Conservation (phyloP, 2,888 invertebrate species). For the Pachliopta kotzebuea region DNA sequence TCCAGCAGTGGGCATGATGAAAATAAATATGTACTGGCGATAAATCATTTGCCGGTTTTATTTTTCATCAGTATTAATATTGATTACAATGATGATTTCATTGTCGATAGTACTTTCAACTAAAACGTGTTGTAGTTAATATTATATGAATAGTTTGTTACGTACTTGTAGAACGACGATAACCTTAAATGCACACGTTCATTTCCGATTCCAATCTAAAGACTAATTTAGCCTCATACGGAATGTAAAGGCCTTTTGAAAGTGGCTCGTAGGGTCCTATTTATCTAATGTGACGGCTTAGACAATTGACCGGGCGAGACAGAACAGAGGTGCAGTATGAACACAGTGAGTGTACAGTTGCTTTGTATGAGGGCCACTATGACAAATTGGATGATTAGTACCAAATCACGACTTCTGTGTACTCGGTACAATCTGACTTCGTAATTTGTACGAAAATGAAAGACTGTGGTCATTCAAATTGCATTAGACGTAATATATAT, state of each 20-base stretch:
- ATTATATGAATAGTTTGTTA: neutral
- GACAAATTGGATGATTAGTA: slow-evolving; percentile 65
- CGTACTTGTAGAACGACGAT: neutral
- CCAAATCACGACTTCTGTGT: slow-evolving; percentile 47
- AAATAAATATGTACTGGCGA: neutral
- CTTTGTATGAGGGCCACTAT: slow-evolving; percentile 41
- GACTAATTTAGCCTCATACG: slow-evolving; percentile 35
- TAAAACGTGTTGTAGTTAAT: neutral
- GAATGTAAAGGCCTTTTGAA: slow-evolving; percentile 63
- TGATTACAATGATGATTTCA: too few species aligned
- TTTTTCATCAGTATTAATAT: too few species aligned
- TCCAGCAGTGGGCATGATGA: too few species aligned
- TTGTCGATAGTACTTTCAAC: too few species aligned
- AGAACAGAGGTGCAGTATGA: slow-evolving; percentile 34
- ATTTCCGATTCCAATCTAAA: slow-evolving; percentile 17
- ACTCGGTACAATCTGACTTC: slow-evolving; percentile 34
- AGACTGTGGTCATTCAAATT: slow-evolving; percentile 2
- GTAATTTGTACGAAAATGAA: slow-evolving; percentile 25
- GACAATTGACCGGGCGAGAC: slow-evolving; percentile 45
- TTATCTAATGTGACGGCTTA: slow-evolving; percentile 60
- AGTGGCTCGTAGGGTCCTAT: slow-evolving; percentile 53
- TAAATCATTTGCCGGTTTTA: neutral
- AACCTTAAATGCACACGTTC: neutral
- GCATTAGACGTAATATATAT: neutral
- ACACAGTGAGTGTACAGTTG: slow-evolving; percentile 36